Evolutionary conservation across 2,113 vertebrate species (phyloP), one percentile per base, ranked within the genome.

Genomic region (Urocynchramus pylzowi): DNA sequence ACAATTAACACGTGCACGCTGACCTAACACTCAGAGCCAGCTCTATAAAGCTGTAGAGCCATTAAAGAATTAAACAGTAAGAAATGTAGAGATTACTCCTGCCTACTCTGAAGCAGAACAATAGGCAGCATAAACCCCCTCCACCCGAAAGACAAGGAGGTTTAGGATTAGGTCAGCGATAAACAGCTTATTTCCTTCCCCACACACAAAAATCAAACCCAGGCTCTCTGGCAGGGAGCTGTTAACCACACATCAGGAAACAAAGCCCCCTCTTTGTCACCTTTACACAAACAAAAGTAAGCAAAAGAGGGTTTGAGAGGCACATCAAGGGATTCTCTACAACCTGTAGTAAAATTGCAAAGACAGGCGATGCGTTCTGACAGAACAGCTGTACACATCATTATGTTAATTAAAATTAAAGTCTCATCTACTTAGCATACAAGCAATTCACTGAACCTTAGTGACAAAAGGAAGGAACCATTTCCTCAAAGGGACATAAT

Each of bases 381-480:
- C 85, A 93, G 64, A 97, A 97, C 96, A 98, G 94, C 96, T 97
- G 95, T 95, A 95, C 47, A 35, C 92, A 96, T 84, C 97, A 96
- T 91, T 82, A 86, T 64, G 94, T 87, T 97, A 96, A 98, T 97
- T 97, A 97, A 96, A 98, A 97, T 96, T 96, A 96, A 97, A 95
- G 73, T 87, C 94, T 94, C 69, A 94, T 89, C 87, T 77, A 67
- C 90, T 91, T 71, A 82, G 82, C 79, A 96, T 60, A 93, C 89
- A 93, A 88, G 93, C 80, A 42, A 94, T 87, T 89, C 78, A 41
- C 80, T 87, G 91, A 96, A 93, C 87, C 94, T 93, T 18, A 50
- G 79, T 41, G 95, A 95, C 94, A 94, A 95, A 90, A 23, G 56
- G 76, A 93, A 61, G 45, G 85, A 73, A 89, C 50, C 92, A 76